Percentiles rank a stretch among this genome's conserved stretches.
Evolutionary conservation across 2,797 vertebrate genomes (phyloP).

Genomic region (Ptychadena robeensis): DNA sequence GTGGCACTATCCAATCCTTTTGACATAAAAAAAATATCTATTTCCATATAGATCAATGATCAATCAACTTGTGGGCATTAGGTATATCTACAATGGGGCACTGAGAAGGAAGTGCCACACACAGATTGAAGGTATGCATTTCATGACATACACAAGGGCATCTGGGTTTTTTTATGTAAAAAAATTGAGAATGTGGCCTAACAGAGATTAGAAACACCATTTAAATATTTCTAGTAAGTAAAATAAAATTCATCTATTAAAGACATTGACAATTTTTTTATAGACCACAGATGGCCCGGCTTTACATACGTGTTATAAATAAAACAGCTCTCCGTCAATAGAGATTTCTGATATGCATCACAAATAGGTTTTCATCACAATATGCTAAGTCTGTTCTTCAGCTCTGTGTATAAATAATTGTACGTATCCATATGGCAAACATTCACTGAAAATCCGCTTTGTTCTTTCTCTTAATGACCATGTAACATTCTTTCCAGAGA

Average conservation of each 20-base stretch:
- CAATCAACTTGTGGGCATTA: too few relatives aligned
- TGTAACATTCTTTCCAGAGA: not conserved
- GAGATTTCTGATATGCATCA: constrained; percentile 31
- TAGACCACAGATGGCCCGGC: constrained; percentile 26
- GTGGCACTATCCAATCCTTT: too few relatives aligned
- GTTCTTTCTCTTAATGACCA: constrained; percentile 8
- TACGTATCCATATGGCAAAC: constrained; percentile 39
- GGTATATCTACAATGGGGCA: too few relatives aligned
- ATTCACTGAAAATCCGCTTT: not conserved
- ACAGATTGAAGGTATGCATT: too few relatives aligned
- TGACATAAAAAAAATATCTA: too few relatives aligned
- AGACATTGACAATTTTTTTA: too few relatives aligned
- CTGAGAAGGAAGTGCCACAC: too few relatives aligned
- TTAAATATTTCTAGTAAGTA: not conserved
- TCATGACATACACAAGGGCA: too few relatives aligned
- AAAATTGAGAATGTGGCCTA: not conserved
- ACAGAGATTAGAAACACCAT: not conserved
- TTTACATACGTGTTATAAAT: constrained; percentile 24
- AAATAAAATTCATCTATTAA: not conserved
- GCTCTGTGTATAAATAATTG: constrained; percentile 19
- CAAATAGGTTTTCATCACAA: constrained; percentile 21
- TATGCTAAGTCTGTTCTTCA: constrained; percentile 19
- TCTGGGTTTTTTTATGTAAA: not conserved
- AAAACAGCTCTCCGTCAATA: constrained; percentile 1
- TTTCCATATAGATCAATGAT: too few relatives aligned